phyloP scores from a whole-genome alignment of 1,140 invertebrate species.

The Drosophila lacertosa region DNA sequence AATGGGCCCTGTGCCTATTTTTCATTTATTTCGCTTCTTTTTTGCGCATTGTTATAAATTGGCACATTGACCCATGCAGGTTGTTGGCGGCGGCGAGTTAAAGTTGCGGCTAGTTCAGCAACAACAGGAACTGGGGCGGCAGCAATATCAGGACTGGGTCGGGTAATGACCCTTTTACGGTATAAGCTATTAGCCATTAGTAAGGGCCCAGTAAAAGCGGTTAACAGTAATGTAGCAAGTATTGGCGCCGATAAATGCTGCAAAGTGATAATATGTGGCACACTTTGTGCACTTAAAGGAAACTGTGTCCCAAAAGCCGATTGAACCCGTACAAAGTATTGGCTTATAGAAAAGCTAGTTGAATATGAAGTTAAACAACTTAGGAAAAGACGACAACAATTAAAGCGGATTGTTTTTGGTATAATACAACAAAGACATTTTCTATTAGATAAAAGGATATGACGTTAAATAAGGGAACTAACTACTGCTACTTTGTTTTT shows the following conservation, averaged over 20 bases:
- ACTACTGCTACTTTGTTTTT: too few relatives aligned
- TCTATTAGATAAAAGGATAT: neutral
- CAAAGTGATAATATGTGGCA: slow-evolving; percentile 17
- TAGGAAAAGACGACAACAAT: neutral
- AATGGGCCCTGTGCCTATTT: slow-evolving; percentile 20
- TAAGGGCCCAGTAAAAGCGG: slow-evolving; percentile 21
- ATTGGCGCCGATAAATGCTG: slow-evolving; percentile 22
- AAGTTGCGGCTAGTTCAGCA: slow-evolving; percentile 39
- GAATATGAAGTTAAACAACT: neutral
- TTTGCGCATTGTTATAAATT: slow-evolving; percentile 68
- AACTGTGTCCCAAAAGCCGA: neutral
- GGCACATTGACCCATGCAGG: slow-evolving; percentile 68
- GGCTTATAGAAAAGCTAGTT: neutral
- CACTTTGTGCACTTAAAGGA: neutral
- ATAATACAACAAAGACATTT: neutral
- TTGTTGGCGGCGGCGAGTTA: slow-evolving; percentile 25
- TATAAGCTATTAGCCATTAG: slow-evolving; percentile 46
- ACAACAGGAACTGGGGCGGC: slow-evolving; percentile 22
- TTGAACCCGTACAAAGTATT: neutral
- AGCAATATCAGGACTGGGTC: slow-evolving; percentile 22
- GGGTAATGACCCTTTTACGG: slow-evolving; percentile 68
- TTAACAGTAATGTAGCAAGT: slow-evolving; percentile 23
- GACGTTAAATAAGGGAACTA: neutral
- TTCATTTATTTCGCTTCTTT: slow-evolving; percentile 29
- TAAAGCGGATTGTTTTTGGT: neutral